Base-by-base conservation (phyloP, 2,888 invertebrate species). In the Lamproptera curius region DNA sequence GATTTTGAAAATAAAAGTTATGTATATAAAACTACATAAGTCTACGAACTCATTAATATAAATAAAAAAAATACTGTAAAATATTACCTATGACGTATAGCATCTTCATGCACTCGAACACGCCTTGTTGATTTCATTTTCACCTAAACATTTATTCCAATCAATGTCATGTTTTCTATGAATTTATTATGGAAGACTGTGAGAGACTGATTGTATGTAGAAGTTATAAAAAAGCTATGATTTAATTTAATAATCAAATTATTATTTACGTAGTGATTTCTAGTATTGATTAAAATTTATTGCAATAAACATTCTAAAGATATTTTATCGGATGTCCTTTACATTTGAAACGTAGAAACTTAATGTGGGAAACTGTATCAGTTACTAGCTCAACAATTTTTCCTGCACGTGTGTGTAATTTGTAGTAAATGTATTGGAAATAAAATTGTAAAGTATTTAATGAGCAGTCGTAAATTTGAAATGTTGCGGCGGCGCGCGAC, bases 141-240 rank as follows among this genome's bases (percentile, higher is more conserved):
- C 83, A 86, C 86, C 86, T 86, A 74, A 85, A 85, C 83, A 86
- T 86, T 76, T 73, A 83, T 80, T 81, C 79, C 83, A 85, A 85
- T 68, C 59, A 67, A 58, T 54, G 53, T 57, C 47, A 50, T 43
- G 39, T 48, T 48, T 45, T 41, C 41, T 42, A 46, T 33, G 48
- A 46, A 48, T 16, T 42, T 42, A 48, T 42, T 38, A 48, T 16
- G 38, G 15, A 46, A 10, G 37, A 34, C 16, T 42, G 23, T 13
- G 38, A 20, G 23, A 20, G 31, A 16, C 11, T 23, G 6, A 6
- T n/a, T 38, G 26, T 13, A 42, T 13, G 14, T 6, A 16, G 28
- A 40, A 20, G 41, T 41, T 16, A 38, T 37, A 43, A 16, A n/a
- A 43, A 43, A 43, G 43, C 43, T n/a, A 36, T 26, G 31, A n/a